These are phyloP conservation scores for Sceloporus undulatus DNA, from an alignment of 2,113 vertebrate genomes.

Conservation along the genomic window DNA sequence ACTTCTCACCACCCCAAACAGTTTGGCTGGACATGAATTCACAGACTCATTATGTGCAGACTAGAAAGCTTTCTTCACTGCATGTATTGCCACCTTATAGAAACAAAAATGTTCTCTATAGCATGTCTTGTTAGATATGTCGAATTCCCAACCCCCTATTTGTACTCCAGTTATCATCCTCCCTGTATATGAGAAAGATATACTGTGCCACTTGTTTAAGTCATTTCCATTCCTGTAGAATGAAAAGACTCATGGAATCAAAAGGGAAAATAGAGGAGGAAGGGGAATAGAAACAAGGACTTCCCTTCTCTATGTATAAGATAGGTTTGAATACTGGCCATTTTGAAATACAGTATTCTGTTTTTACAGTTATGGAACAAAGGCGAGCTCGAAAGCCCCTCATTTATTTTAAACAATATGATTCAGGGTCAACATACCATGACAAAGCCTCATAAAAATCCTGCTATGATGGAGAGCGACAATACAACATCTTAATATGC, in stretches of 20 bases:
- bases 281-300: background rate
- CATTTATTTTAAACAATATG: background rate
- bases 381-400: background rate
- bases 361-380: background rate
- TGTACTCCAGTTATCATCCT: too few species aligned
- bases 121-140: too few species aligned
- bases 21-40: too few species aligned
- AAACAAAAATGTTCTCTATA: too few species aligned
- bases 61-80: too few species aligned
- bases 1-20: too few species aligned
- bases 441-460: slow-evolving; percentile 15
- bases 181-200: too few species aligned
- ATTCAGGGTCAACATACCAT: slow-evolving; percentile 5
- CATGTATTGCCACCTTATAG: too few species aligned
- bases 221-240: background rate
- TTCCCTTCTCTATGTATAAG: background rate
- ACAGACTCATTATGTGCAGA: too few species aligned
- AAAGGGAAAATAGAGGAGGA: background rate
- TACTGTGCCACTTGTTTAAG: too few species aligned
- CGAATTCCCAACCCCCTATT: too few species aligned
- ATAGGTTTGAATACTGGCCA: background rate
- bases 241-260: background rate
- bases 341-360: background rate
- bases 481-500: background rate
- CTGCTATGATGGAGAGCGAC: background rate